Conservation (phyloP, 2,888 invertebrate genomes). For the Neuroscelio doddi region DNA sequence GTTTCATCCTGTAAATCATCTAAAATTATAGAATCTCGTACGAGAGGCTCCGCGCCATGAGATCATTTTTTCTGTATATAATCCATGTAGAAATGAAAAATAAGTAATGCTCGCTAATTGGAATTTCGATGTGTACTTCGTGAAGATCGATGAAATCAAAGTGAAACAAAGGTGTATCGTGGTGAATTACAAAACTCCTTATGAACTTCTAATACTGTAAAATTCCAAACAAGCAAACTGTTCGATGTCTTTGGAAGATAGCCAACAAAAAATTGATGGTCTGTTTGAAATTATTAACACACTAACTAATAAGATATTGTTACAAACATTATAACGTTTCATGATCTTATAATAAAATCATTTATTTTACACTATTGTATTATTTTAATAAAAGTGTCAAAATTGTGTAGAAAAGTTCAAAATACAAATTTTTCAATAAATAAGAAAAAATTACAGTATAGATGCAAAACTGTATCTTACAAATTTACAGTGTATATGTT, state of each 20-base stretch:
- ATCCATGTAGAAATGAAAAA: conserved; percentile 35
- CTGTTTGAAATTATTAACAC: conserved; percentile 31
- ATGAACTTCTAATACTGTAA: conserved; percentile 35
- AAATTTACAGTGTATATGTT: too few species aligned
- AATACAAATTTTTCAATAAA: too few species aligned
- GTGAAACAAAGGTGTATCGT: conserved; percentile 37
- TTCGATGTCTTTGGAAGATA: conserved; percentile 39
- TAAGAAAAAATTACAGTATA: too few species aligned
- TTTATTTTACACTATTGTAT: too few species aligned
- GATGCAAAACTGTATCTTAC: too few species aligned
- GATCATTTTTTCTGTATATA: conserved; percentile 21
- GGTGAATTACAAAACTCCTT: conserved; percentile 47
- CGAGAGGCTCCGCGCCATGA: conserved; percentile 7
- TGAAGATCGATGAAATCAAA: conserved; percentile 50
- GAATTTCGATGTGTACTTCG: conserved; percentile 39
- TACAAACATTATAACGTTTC: conserved; percentile 26
- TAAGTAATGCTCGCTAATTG: conserved; percentile 41
- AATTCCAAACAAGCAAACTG: conserved; percentile 39
- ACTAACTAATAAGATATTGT: conserved; percentile 27
- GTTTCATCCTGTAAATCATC: conserved; percentile 25
- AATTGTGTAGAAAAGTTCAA: too few species aligned
- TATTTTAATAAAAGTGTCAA: too few species aligned
- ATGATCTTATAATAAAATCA: too few species aligned
- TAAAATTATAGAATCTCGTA: conserved; percentile 18
- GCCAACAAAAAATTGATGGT: conserved; percentile 45